phyloP scores from a whole-genome alignment of 2,113 vertebrate genomes.

The Azemiops feae region DNA sequence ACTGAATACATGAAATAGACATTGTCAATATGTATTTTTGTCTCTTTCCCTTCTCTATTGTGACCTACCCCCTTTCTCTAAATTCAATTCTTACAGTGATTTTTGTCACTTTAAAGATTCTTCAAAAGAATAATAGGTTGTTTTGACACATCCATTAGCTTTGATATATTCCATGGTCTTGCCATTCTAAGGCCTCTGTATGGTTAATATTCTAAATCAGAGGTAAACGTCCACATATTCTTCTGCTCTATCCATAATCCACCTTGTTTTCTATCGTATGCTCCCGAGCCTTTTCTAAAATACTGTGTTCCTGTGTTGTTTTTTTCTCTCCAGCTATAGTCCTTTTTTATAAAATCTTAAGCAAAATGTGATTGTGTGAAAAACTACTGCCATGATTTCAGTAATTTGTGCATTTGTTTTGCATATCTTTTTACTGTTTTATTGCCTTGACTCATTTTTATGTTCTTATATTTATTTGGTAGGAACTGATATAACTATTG shows the following conservation, averaged over 20 bases:
- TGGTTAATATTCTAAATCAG: background rate
- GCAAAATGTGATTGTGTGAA: background rate
- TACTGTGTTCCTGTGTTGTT: background rate
- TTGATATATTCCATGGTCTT: background rate
- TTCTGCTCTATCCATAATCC: background rate
- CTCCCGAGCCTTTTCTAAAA: background rate
- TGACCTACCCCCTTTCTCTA: background rate
- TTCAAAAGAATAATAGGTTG: background rate
- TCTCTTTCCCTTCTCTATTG: background rate
- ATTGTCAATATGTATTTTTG: background rate
- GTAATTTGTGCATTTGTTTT: background rate
- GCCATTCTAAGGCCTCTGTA: background rate
- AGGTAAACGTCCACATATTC: background rate
- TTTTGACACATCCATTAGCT: background rate
- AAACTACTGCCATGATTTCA: background rate
- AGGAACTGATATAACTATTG: background rate
- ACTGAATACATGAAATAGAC: background rate
- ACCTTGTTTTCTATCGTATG: background rate
- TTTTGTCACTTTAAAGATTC: background rate
- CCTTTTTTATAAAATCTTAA: background rate
- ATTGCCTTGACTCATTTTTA: background rate
- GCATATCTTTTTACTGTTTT: background rate
- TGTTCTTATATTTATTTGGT: background rate
- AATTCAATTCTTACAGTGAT: background rate
- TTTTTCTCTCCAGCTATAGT: background rate